Base-by-base conservation (phyloP, 2,888 invertebrate species). In the Orthosia incerta region DNA sequence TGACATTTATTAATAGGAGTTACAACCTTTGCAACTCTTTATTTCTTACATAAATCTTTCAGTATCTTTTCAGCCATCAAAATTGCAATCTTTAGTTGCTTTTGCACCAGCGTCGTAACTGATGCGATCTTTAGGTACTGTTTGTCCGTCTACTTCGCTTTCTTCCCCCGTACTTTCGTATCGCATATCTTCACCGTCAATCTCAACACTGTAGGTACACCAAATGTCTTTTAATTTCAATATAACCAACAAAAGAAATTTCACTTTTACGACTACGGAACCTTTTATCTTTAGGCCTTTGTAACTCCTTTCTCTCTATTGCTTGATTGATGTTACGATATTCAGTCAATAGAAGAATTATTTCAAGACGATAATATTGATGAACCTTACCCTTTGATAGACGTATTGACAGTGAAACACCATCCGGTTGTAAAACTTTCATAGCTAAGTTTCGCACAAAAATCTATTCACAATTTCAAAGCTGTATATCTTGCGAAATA, bases 351-450 rank as follows among this genome's bases (percentile, higher is more conserved):
- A 76, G 70, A 56, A 39, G 74, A 81, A 82, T 82, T 87, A 87
- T 84, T 86, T 81, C 62, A 75, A 85, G 77, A 80, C 60, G 71
- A 70, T 74, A 50, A 74, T 79, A 70, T 72, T 82, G 80, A 77
- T 85, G 79, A 74, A 79, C 78, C 79, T 72, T 78, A 84, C 83
- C 86, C 87, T 86, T 84, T 82, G 71, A 83, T 75, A 67, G 74
- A 77, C 64, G 60, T 67, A 68, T 68, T 61, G 72, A 83, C 59
- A 66, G 68, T 64, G 46, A 69, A 82, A 71, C 76, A 73, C 78
- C 74, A 79, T 82, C 80, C 86, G 77, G 80, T 71, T 79, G 77
- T 74, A 79, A 78, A 76, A 89, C 90, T 89, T 89, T 89, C 87
- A 84, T 88, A 79, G 51, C 67, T 66, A 79, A 78, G 77, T 77